phyloP scores from a whole-genome alignment of 92 coral and sea anemone genomes.

The Palythoa heliodiscus region DNA sequence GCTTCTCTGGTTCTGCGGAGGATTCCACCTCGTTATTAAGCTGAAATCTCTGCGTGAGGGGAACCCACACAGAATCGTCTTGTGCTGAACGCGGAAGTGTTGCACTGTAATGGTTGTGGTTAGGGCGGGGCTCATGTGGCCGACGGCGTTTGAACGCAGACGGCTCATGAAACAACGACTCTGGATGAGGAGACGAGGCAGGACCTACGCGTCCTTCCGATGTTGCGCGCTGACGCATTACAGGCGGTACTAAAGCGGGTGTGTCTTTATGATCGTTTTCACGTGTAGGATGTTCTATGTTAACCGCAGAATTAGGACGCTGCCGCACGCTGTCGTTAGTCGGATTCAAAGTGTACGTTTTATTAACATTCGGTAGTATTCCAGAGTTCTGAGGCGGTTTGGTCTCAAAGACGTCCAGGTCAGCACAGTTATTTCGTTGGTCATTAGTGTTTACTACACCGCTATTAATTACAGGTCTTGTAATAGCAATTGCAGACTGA shows the following conservation, averaged over 20 bases:
- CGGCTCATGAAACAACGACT: slow-evolving; percentile 39
- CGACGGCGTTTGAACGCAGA: slow-evolving; percentile 42
- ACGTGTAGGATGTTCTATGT: slow-evolving; percentile 20
- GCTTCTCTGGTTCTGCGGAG: slow-evolving; percentile 74
- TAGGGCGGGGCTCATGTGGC: slow-evolving; percentile 25
- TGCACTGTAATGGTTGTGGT: slow-evolving; percentile 64
- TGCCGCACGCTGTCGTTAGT: neutral
- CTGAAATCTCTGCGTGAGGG: slow-evolving; percentile 81
- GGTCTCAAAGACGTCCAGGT: slow-evolving; percentile 34
- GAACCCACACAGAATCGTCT: slow-evolving; percentile 87
- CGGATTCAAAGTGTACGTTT: neutral
- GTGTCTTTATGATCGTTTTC: slow-evolving; percentile 33
- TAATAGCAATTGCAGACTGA: slow-evolving; percentile 67
- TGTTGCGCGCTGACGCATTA: slow-evolving; percentile 53
- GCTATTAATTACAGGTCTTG: slow-evolving; percentile 40
- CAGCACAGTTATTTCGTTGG: slow-evolving; percentile 20
- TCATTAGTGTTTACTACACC: slow-evolving; percentile 24
- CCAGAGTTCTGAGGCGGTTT: slow-evolving; percentile 40
- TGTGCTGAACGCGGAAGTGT: slow-evolving; percentile 43
- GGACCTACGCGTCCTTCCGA: slow-evolving; percentile 59
- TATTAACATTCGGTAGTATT: slow-evolving; percentile 27
- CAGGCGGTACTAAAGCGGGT: slow-evolving; percentile 43
- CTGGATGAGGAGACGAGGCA: slow-evolving; percentile 14
- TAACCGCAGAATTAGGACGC: slow-evolving; percentile 44
- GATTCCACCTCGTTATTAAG: slow-evolving; percentile 59